phyloP scores from a whole-genome alignment of 2,113 vertebrate species.

The Caracal caracal region DNA sequence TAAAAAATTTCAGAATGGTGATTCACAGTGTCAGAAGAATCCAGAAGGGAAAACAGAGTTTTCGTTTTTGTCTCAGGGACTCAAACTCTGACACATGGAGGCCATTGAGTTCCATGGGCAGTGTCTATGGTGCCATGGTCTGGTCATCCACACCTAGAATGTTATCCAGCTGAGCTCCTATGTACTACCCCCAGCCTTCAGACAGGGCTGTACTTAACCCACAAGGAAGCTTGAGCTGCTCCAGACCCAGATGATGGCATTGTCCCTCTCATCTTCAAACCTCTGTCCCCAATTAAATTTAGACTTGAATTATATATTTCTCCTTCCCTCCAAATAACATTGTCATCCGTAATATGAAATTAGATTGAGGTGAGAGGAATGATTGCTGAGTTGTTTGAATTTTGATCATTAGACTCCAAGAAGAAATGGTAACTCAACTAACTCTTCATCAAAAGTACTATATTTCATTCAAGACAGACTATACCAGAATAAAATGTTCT shows the following conservation, averaged over 20 bases:
- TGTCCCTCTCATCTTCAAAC: background rate
- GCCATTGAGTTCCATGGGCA: background rate
- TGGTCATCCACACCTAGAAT: accelerated
- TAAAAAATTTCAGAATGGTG: background rate
- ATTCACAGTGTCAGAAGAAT: background rate
- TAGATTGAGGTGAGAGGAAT: constrained; percentile 59
- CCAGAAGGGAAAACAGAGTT: background rate
- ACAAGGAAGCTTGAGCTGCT: background rate
- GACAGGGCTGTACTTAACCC: background rate
- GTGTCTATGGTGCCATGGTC: background rate
- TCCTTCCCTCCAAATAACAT: constrained; percentile 36
- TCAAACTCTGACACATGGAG: background rate
- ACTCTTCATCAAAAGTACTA: constrained; percentile 45
- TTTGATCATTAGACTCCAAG: constrained; percentile 48
- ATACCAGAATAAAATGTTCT: constrained; percentile 48
- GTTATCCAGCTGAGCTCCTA: background rate
- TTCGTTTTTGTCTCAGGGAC: background rate
- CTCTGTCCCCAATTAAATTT: background rate
- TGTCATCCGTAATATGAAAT: constrained; percentile 46
- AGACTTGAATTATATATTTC: constrained; percentile 55
- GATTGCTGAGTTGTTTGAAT: constrained; percentile 59
- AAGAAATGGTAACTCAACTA: constrained; percentile 35
- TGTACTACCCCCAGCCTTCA: too few relatives aligned
- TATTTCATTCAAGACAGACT: constrained; percentile 44
- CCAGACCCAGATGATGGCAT: background rate